Evolutionary conservation across 2,113 vertebrate species (phyloP), one percentile per base, ranked within the genome.

Genomic region (Eulacestoma nigropectus): DNA sequence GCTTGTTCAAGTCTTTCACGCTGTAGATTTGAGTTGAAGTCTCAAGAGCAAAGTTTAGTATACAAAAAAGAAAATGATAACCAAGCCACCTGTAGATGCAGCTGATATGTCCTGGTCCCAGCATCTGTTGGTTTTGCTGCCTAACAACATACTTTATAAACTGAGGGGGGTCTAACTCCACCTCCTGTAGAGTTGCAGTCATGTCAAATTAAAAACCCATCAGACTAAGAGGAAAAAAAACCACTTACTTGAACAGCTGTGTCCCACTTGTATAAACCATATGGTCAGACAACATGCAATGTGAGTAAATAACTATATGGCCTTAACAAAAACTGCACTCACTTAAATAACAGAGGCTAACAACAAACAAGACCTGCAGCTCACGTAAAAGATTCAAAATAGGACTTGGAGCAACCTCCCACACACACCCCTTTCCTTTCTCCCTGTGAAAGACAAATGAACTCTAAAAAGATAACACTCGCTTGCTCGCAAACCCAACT

Each of bases 201-300:
- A 81, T 35, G 44, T 46, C 68, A 89, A 84, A 97, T 95, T 95
- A 96, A 96, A 95, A 96, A 41, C 33, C 29, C 52, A 72, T 85
- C 70, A 90, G 52, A 81, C 11, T 44, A 44, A 80, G 60, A 92
- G 42, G n/a, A 19, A 52, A 89, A 44, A 82, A 79, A n/a, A 8
- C 3, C 63, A 90, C 56, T 86, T 59, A 74, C 25, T 86, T 29
- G 23, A 92, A 84, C 90, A 93, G 73, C 83, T 90, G 82, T 42
- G 72, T 90, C 56, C 83, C 19, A 27, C 46, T 95, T 77, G 49
- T 55, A 80, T 30, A 77, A 94, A 64, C 81, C 74, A 93, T 94
- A 85, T 63, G 87, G 89, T 85, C 84, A 91, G 63, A 70, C 83
- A 87, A 93, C 35, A 65, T 55, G 53, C n/a, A 72, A 49, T 62